Evolutionary conservation across 2,888 invertebrate genomes (phyloP), one percentile per base, ranked within the genome.

Genomic region (Sturmia bella): DNA sequence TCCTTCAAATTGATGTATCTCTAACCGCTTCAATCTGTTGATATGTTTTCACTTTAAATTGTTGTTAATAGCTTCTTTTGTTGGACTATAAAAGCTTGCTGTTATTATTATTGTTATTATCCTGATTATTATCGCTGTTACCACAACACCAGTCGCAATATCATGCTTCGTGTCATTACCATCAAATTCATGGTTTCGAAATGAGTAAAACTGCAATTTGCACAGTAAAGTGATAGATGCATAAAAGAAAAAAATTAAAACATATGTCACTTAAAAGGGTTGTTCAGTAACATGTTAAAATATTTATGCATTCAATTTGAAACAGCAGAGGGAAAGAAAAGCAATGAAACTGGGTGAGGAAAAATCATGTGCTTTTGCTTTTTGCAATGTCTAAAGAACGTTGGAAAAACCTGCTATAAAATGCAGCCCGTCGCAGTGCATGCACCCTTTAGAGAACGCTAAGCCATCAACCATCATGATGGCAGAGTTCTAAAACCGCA

Each of bases 61-160:
- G 37, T 52, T 61, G 59, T 54, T 61, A 69, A 76, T 61, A 61
- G 45, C 6, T 61, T 52, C 61, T 48, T 69, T 76, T 69, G 54
- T 63, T 56, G 15, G 50, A 61, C 27, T 39, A 41, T 61, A 48
- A 69, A 56, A 63, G 52, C 68, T 61, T 52, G 41, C 19, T 11
- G 54, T 59, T 50, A 59, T 87, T 85, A 87, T 45, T 87, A 83
- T 86, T 85, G 85, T 88, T 85, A 88, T 85, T 85, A 86, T 88
- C 50, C 17, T 13, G n/a, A 13, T 87, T 57, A 56, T 56, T 50
- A 57, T 41, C 43, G 39, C 5, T 74, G 27, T 57, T 52, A 17
- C 39, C 57, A 57, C n/a, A 69, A 54, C 66, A 56, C 15, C 52
- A 48, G 41, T 12, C 19, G 19, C 32, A 24, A 12, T 15, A 59